These are phyloP conservation scores for Sinodicranocentrus sp. DNA, from an alignment of 2,888 invertebrate species.

Conservation along the genomic window DNA sequence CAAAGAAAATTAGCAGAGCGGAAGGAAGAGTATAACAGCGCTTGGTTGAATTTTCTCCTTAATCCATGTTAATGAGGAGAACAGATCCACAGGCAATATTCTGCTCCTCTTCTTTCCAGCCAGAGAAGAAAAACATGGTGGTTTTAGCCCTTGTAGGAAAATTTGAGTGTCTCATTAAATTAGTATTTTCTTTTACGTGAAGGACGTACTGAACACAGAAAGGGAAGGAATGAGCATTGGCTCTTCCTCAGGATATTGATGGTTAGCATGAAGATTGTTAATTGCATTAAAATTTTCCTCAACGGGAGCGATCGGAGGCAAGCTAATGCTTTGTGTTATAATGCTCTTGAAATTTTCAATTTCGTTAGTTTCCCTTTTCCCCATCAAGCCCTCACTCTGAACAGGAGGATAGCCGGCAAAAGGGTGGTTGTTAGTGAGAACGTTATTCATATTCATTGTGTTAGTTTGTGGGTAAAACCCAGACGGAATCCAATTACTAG, in stretches of 20 bases:
- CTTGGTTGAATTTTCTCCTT: too few species aligned
- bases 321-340: slow-evolving; percentile 33
- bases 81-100: too few species aligned
- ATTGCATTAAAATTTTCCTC: slow-evolving; percentile 9
- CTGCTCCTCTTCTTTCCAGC: too few species aligned
- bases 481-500: too few species aligned
- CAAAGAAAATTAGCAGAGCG: too few species aligned
- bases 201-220: slow-evolving; percentile 57
- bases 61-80: too few species aligned
- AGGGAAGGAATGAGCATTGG: slow-evolving; percentile 49
- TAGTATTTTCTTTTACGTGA: slow-evolving; percentile 34
- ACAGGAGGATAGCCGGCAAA: not conserved
- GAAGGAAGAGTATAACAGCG: too few species aligned
- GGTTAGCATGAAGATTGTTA: not conserved
- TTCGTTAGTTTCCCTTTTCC: not conserved
- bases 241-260: slow-evolving; percentile 12
- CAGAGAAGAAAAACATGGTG: too few species aligned
- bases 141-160: too few species aligned
- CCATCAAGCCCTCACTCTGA: not conserved
- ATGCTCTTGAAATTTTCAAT: slow-evolving; percentile 34
- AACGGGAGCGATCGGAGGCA: slow-evolving; percentile 33
- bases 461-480: too few species aligned
- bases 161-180: not conserved
- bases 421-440: not conserved
- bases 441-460: not conserved